These are phyloP conservation scores for Heterotis niloticus DNA, from an alignment of 2,113 vertebrate genomes.

Conservation along the genomic window DNA sequence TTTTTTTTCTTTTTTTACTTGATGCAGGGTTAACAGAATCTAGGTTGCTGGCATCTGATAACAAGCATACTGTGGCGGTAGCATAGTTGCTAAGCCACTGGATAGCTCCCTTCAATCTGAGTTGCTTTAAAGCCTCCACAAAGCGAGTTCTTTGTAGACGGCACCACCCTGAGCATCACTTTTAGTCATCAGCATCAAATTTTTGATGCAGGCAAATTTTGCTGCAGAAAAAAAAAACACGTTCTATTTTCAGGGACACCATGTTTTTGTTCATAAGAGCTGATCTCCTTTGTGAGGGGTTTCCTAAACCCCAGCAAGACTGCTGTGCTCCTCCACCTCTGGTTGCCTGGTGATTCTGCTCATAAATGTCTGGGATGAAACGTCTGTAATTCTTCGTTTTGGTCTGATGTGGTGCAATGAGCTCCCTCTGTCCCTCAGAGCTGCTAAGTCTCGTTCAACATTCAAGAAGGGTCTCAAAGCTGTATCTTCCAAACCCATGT, in stretches of 20 bases:
- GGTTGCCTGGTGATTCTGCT: too few species aligned
- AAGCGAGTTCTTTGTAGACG: conserved; percentile 37
- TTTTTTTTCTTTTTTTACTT: conserved; percentile 17
- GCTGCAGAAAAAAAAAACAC: background rate
- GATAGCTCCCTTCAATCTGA: conserved; percentile 55
- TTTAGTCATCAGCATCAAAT: conserved; percentile 56
- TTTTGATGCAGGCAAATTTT: conserved; percentile 11
- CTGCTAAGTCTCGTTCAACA: too few species aligned
- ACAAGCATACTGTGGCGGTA: conserved; percentile 41
- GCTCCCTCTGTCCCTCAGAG: too few species aligned
- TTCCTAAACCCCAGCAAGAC: too few species aligned
- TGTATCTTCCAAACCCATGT: too few species aligned
- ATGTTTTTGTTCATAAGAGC: background rate
- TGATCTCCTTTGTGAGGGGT: too few species aligned
- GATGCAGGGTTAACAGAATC: conserved; percentile 53
- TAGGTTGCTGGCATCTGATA: conserved; percentile 53
- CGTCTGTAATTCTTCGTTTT: too few species aligned
- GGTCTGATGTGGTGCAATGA: too few species aligned
- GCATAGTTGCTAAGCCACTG: conserved; percentile 45
- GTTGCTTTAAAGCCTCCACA: conserved; percentile 52
- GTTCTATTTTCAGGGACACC: background rate
- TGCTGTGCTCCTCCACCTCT: too few species aligned
- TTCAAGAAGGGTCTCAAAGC: too few species aligned
- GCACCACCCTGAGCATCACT: conserved; percentile 44
- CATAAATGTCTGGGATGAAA: too few species aligned